Base-by-base conservation (phyloP, 2,113 vertebrate species). In the Limanda limanda region DNA sequence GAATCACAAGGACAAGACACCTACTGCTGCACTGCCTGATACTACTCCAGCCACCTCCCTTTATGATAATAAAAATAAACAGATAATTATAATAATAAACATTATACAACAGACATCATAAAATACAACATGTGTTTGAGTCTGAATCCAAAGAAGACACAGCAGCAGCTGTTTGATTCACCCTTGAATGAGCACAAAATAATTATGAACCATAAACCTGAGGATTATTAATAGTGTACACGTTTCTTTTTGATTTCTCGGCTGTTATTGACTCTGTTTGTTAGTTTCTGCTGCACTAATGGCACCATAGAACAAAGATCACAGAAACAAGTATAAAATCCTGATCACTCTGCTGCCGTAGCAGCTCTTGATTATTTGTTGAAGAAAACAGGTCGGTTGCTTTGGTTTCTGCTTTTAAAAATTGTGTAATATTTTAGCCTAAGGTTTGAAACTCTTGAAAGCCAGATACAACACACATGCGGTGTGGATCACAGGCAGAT, bases 401-500 rank as follows among this genome's bases (percentile, higher is more conserved):
- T 40, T 68, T 68, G 52, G 17, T 51, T 73, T 14, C 17, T 21
- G 25, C 13, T 51, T 61, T 61, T 7, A 14, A 58, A 68, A 74
- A 62, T 62, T 62, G 63, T 37, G 17, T 64, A 69, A 71, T 59
- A 5, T 51, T 52, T 63, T 45, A 64, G 63, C 48, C 23, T 59
- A 15, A 17, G 59, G 55, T 42, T 47, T 57, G 35, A 81, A 71
- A 42, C 64, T 11, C 5, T 68, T 17, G 24, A 6, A 27, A 42
- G 67, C 54, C 71, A 81, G 51, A 42, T 64, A 42, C 56, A 68
- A 54, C 27, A 67, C 17, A 47, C 63, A 23, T 23, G 47, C 56
- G 63, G 74, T 81, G 56, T 59, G 48, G 76, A 62, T 79, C 70
- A 61, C 40, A 71, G 66, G 55, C 51, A 25, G 45, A 70, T 77